phyloP scores from a whole-genome alignment of 2,888 invertebrate genomes.

The Hyposoter didymator region DNA sequence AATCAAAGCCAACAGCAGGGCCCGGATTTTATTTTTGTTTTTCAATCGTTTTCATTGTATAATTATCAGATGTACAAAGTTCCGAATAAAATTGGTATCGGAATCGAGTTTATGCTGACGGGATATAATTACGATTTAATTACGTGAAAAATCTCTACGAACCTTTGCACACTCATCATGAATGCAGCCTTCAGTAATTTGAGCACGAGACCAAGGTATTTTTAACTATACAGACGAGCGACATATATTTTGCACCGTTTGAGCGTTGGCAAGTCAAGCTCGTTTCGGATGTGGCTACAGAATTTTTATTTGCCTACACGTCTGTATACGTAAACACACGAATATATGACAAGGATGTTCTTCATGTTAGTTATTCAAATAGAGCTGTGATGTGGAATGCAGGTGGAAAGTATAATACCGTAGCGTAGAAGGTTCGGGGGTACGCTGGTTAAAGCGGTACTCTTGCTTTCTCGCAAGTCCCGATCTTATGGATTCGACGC shows the following conservation, averaged over 20 bases:
- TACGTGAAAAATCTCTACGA: not conserved
- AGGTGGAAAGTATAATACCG: constrained; percentile 25
- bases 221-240: constrained; percentile 1
- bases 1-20: not conserved
- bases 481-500: constrained; percentile 52
- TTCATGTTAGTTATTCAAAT: constrained; percentile 43
- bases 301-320: constrained; percentile 32
- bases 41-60: not conserved
- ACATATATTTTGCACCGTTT: constrained; percentile 23
- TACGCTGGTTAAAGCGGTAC: constrained; percentile 30
- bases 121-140: not conserved
- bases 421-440: not conserved
- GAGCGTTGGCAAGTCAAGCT: constrained; percentile 15
- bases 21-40: not conserved
- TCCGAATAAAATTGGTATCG: not conserved
- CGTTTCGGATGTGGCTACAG: constrained; percentile 4
- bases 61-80: not conserved
- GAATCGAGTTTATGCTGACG: not conserved
- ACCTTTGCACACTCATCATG: not conserved
- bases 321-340: constrained; percentile 28
- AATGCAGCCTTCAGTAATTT: not conserved
- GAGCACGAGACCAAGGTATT: constrained; percentile 13
- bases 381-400: constrained; percentile 4
- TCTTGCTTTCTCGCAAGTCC: constrained; percentile 23
- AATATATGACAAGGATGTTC: constrained; percentile 22